Base-by-base conservation (phyloP, 2,113 vertebrate species). In the Xyrauchen texanus region DNA sequence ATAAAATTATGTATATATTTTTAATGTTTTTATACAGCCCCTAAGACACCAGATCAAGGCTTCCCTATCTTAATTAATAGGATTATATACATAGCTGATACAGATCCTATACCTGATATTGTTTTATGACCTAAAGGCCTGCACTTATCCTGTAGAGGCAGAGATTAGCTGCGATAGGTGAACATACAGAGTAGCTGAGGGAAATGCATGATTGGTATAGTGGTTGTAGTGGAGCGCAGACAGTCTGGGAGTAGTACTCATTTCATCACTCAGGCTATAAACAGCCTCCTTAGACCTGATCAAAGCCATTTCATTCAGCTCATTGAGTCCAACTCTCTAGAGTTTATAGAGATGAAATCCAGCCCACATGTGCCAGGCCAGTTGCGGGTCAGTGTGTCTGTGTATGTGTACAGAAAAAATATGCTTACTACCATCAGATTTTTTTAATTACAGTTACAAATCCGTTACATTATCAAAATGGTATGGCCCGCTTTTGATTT, bases 291-390 rank as follows among this genome's bases (percentile, higher is more conserved):
- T 63, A 9, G 42, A 63, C 16, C 58, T 75, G 72, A 75, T 75
- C 60, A 75, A 63, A 75, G 72, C 10, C 0, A 12, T 63, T 63
- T 75, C 60, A 75, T 75, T 51, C 60, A 63, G 58, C 46, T 75
- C 72, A 62, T 9, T 10, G 60, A 46, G 55, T 47, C 10, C 44
- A 47, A 11, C 45, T 47, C 70, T 42, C 72, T 75, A 12, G 58
- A 63, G 72, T 75, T 75, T 75, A 75, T n/a, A 16, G 46, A 75
- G 72, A 75, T 75, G 72, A 75, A 62, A 52, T 46, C 72, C 72
- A 75, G 46, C 34, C 15, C 16, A 51, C 72, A 63, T 4, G 2
- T 75, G 60, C 8, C 69, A 46, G 42, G 4, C 1, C 53, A 60
- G 45, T 44, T 2, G 44, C 55, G 60, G 44, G 9, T 16, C 44